phyloP scores from a whole-genome alignment of 2,113 vertebrate species.

The Peromyscus californicus region DNA sequence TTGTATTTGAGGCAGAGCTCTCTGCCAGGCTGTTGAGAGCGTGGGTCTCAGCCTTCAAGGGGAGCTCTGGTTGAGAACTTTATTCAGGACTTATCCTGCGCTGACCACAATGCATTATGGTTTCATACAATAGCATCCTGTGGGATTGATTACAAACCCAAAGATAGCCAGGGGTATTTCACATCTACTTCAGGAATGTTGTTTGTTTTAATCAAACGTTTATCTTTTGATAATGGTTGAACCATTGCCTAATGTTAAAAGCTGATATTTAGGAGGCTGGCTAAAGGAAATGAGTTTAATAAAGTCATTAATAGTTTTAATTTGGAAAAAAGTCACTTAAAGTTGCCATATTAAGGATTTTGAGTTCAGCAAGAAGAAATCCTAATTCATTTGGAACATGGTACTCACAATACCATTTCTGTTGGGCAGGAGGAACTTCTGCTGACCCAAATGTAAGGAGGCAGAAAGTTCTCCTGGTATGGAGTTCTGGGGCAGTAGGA shows the following conservation, averaged over 20 bases:
- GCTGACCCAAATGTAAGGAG: neutral
- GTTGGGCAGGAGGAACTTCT: neutral
- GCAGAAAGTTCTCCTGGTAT: neutral
- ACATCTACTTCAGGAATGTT: neutral
- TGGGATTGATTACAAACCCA: neutral
- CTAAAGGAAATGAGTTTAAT: slow-evolving; percentile 22
- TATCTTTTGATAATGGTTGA: slow-evolving; percentile 36
- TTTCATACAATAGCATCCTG: neutral
- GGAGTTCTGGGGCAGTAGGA: neutral
- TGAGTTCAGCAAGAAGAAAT: slow-evolving; percentile 42
- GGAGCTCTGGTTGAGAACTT: neutral
- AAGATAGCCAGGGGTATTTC: neutral
- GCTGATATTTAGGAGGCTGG: neutral
- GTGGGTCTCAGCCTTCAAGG: neutral
- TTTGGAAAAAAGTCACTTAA: neutral
- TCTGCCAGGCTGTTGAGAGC: neutral
- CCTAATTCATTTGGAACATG: neutral
- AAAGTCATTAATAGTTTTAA: neutral
- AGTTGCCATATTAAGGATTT: slow-evolving; percentile 41
- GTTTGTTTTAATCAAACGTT: slow-evolving; percentile 15
- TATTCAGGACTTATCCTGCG: neutral
- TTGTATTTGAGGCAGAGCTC: neutral
- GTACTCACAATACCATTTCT: neutral
- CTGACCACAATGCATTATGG: neutral
- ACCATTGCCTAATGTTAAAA: slow-evolving; percentile 53